Evolutionary conservation across 2,797 vertebrate species (phyloP).

Genomic region (Eutrigla gurnardus): DNA sequence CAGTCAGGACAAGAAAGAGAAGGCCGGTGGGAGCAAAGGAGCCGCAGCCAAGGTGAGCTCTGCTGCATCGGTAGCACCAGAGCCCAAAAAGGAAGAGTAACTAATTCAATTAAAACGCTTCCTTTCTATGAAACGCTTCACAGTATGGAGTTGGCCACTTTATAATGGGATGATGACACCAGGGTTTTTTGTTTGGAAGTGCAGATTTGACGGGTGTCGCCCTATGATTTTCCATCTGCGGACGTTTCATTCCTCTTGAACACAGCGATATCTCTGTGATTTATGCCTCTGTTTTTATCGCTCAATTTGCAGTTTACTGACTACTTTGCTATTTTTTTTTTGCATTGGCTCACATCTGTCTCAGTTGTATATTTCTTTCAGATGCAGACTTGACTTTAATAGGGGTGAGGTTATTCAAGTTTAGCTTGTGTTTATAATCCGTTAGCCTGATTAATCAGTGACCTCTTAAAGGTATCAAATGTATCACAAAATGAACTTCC

Average conservation of each 20-base stretch:
- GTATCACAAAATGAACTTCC: slow-evolving; percentile 4
- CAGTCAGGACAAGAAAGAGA: slow-evolving; percentile 67
- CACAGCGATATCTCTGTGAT: slow-evolving; percentile 9
- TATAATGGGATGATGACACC: background rate
- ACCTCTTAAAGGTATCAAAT: background rate
- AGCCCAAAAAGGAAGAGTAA: slow-evolving; percentile 74
- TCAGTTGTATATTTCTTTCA: background rate
- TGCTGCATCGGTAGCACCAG: slow-evolving; percentile 48
- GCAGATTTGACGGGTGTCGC: background rate
- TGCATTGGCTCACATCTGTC: background rate
- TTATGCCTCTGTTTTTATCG: slow-evolving; percentile 31
- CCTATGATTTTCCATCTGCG: slow-evolving; percentile 3
- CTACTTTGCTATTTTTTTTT: background rate
- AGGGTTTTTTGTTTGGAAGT: slow-evolving; percentile 29
- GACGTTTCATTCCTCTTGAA: slow-evolving; percentile 21
- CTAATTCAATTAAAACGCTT: slow-evolving; percentile 6
- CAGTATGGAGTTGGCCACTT: slow-evolving; percentile 2
- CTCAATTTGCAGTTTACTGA: slow-evolving; percentile 61
- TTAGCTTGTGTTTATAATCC: background rate
- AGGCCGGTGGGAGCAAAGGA: slow-evolving; percentile 47
- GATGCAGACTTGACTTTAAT: slow-evolving; percentile 12
- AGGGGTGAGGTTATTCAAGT: background rate
- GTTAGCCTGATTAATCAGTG: background rate
- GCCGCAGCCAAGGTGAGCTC: slow-evolving; percentile 52
- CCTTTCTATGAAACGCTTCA: background rate